Conservation (phyloP, 2,888 invertebrate species). For the Microdon myrmicae region DNA sequence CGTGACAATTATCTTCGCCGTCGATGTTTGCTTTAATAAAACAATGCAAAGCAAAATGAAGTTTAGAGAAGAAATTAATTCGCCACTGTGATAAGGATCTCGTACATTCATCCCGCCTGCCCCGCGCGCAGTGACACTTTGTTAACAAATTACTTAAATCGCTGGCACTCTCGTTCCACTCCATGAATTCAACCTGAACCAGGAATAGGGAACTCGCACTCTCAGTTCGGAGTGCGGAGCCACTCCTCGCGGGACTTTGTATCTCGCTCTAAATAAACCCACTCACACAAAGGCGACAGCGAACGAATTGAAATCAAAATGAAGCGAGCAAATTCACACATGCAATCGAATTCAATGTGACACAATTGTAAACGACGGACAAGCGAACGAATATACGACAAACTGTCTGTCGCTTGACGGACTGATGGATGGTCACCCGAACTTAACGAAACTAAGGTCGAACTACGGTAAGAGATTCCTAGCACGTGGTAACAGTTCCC, state of each 20-base stretch:
- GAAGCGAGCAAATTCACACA: conserved; percentile 13
- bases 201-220: conserved; percentile 23
- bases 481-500: conserved; percentile 17
- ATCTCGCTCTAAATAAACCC: conserved; percentile 47
- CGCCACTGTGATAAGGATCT: conserved; percentile 32
- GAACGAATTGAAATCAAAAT: conserved; percentile 29
- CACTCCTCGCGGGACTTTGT: too few relatives aligned
- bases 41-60: conserved; percentile 9
- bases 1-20: conserved; percentile 35
- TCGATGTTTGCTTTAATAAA: conserved; percentile 1
- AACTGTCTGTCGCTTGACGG: conserved; percentile 14
- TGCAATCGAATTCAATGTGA: conserved; percentile 8
- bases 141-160: conserved; percentile 38
- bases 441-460: conserved; percentile 43
- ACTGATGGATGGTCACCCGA: conserved; percentile 29
- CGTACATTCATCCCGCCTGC: conserved; percentile 29
- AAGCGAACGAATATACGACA: conserved; percentile 19
- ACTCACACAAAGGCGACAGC: conserved; percentile 36
- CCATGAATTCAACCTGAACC: conserved; percentile 30
- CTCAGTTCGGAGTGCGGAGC: neutral
- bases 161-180: conserved; percentile 24
- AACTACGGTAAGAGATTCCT: conserved; percentile 2
- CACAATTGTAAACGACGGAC: conserved; percentile 5
- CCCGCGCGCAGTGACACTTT: conserved; percentile 29
- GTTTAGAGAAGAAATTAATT: conserved; percentile 9